These are phyloP conservation scores for Ceratosolen solmsi DNA, from an alignment of 1,140 invertebrate species.

Conservation along the genomic window DNA sequence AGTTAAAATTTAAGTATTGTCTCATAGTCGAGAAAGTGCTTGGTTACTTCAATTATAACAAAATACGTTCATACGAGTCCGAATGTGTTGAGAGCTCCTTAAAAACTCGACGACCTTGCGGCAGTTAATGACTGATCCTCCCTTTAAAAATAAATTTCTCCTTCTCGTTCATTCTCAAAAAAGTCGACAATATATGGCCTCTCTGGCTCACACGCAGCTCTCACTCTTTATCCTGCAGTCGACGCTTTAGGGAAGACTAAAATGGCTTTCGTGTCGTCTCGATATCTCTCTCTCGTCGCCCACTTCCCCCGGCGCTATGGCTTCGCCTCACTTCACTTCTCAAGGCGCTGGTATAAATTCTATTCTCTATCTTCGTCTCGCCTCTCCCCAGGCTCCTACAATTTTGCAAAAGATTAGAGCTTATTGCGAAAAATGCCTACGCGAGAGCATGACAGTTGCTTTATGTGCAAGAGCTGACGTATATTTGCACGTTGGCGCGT, in stretches of 20 bases:
- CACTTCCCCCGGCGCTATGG: not conserved
- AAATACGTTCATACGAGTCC: not conserved
- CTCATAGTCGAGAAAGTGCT: too few relatives aligned
- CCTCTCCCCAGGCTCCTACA: slow-evolving; percentile 55
- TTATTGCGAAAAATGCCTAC: slow-evolving; percentile 59
- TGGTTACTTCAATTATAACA: slow-evolving; percentile 4
- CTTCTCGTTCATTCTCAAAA: slow-evolving; percentile 32
- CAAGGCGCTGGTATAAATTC: slow-evolving; percentile 59
- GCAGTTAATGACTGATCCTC: slow-evolving; percentile 31
- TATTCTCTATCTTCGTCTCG: slow-evolving; percentile 9
- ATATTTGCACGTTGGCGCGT: not conserved
- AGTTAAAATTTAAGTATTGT: too few relatives aligned
- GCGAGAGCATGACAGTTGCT: slow-evolving; percentile 20
- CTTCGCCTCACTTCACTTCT: slow-evolving; percentile 12
- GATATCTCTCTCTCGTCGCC: slow-evolving; percentile 54
- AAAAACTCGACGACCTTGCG: slow-evolving; percentile 28
- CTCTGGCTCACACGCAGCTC: slow-evolving; percentile 44
- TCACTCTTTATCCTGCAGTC: slow-evolving; percentile 38
- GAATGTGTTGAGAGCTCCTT: not conserved
- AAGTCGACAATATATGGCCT: slow-evolving; percentile 43
- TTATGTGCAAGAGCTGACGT: slow-evolving; percentile 9
- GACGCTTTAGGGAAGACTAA: slow-evolving; percentile 51
- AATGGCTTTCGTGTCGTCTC: slow-evolving; percentile 54
- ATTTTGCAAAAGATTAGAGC: slow-evolving; percentile 65
- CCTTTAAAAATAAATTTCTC: slow-evolving; percentile 39